phyloP scores from a whole-genome alignment of 2,797 vertebrate genomes.

The Pterois miles region DNA sequence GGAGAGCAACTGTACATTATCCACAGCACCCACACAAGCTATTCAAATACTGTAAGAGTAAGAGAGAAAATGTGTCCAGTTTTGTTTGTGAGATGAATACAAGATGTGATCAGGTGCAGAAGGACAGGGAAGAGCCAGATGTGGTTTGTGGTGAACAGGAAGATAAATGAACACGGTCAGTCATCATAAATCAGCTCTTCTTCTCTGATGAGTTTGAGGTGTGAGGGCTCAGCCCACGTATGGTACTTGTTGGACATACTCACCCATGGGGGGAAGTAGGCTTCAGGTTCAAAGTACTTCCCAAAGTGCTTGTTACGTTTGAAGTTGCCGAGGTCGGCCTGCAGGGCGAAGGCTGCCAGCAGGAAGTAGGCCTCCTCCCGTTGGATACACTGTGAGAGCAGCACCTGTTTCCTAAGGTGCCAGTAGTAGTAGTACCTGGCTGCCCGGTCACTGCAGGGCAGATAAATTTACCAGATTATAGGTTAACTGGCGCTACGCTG shows the following conservation, averaged over 20 bases:
- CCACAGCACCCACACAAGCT: no score
- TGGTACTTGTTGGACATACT: slow-evolving; percentile 55
- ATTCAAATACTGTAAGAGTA: no score
- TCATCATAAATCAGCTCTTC: slow-evolving; percentile 7
- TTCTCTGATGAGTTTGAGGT: neutral
- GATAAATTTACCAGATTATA: neutral
- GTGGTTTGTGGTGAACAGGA: neutral
- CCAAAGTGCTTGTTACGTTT: slow-evolving; percentile 96
- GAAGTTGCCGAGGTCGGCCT: slow-evolving; percentile 97
- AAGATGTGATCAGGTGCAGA: neutral
- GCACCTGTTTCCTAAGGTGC: slow-evolving; percentile 96
- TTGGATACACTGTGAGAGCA: slow-evolving; percentile 93
- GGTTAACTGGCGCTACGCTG: neutral
- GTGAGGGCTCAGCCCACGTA: neutral
- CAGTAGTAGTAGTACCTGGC: slow-evolving; percentile 98
- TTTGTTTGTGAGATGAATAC: neutral
- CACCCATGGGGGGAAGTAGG: slow-evolving; percentile 98
- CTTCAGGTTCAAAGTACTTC: slow-evolving; percentile 97
- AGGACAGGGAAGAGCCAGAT: neutral
- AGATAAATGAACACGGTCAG: neutral
- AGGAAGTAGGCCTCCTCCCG: slow-evolving; percentile 98
- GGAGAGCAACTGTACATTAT: neutral
- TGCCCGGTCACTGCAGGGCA: slow-evolving; percentile 86
- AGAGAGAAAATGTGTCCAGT: neutral
- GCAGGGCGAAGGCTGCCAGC: slow-evolving; percentile 95